Conservation (phyloP, 2,113 vertebrate species). For the Caretta caretta region DNA sequence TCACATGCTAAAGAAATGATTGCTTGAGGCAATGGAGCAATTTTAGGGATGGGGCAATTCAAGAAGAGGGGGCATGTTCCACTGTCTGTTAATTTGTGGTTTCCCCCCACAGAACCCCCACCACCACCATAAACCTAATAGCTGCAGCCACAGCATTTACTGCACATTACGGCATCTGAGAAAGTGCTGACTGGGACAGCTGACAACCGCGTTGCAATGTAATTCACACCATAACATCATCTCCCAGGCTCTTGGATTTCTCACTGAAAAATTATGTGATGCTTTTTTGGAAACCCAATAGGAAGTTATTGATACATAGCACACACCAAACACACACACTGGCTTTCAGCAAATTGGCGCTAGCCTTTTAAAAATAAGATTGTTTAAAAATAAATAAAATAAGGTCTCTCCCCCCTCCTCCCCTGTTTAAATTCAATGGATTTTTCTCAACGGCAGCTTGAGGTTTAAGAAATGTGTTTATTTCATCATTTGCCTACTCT, state of each 20-base stretch:
- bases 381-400: background rate
- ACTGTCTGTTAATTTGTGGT: constrained; percentile 69
- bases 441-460: background rate
- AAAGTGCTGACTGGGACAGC: constrained; percentile 85
- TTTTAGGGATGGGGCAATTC: constrained; percentile 13
- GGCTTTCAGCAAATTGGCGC: constrained; percentile 55
- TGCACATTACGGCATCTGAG: constrained; percentile 59
- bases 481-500: background rate
- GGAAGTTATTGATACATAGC: constrained; percentile 73
- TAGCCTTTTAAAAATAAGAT: constrained; percentile 12
- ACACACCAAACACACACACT: background rate
- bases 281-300: constrained; percentile 85
- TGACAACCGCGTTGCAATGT: constrained; percentile 84
- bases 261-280: constrained; percentile 83
- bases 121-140: constrained; percentile 62
- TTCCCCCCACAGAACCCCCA: constrained; percentile 61
- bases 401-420: background rate
- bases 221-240: constrained; percentile 85
- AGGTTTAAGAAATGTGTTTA: constrained; percentile 11
- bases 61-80: constrained; percentile 40
- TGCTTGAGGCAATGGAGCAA: background rate
- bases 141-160: constrained; percentile 76
- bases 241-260: constrained; percentile 84
- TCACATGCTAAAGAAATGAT: background rate
- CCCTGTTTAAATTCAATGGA: constrained; percentile 41